phyloP scores from a whole-genome alignment of 2,113 vertebrate genomes.

The Fregata magnificens region DNA sequence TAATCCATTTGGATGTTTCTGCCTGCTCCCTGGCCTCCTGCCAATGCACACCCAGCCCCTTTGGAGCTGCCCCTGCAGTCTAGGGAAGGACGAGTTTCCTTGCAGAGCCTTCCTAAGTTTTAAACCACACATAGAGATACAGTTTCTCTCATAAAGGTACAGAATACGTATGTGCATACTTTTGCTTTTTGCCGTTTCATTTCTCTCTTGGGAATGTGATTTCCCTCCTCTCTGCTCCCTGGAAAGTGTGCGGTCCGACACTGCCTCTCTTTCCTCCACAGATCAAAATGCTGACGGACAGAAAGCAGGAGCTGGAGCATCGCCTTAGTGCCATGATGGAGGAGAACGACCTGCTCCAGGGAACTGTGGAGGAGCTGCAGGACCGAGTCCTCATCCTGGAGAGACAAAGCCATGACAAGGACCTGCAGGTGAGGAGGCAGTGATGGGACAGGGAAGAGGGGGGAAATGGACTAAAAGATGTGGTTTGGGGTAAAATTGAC shows the following conservation, averaged over 20 bases:
- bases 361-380: slow-evolving; percentile 87
- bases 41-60: slow-evolving; percentile 40
- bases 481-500: neutral
- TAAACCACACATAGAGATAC: neutral
- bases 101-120: neutral
- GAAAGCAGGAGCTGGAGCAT: slow-evolving; percentile 91
- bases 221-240: neutral
- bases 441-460: neutral
- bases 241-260: neutral
- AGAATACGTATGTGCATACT: neutral
- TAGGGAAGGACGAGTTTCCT: neutral
- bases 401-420: slow-evolving; percentile 89
- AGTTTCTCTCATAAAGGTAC: neutral
- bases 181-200: neutral
- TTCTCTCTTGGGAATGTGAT: neutral
- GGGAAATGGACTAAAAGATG: neutral
- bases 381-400: slow-evolving; percentile 89
- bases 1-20: slow-evolving; percentile 22
- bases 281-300: slow-evolving; percentile 96
- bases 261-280: slow-evolving; percentile 46
- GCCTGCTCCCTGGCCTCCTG: neutral
- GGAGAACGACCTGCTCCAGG: slow-evolving; percentile 92
- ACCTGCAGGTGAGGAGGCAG: slow-evolving; percentile 83
- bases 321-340: slow-evolving; percentile 85
- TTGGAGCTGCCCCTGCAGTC: neutral